Base-by-base conservation (phyloP, 1,140 invertebrate genomes). In the Vanessa tameamea region DNA sequence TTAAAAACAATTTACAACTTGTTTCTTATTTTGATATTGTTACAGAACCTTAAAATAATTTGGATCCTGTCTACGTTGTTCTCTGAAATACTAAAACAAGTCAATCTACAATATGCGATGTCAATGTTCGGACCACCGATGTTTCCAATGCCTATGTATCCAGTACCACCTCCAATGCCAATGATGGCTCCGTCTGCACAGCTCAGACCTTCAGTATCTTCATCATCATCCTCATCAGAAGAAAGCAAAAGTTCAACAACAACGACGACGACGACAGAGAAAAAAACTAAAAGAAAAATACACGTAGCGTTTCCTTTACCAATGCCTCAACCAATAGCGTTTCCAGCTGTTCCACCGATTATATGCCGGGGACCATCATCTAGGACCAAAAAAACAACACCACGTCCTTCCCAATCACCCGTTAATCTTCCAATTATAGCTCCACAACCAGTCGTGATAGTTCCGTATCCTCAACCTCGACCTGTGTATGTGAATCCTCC, bases 301-400 rank as follows among this genome's bases (percentile, higher is more conserved):
- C 23, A 16, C 3, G 16, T 20, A 3, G 68, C 72, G 3, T 20
- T 82, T 4, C 80, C 84, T 31, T 55, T 82, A 6, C 79, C 82
- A 3, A 64, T 85, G 13, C 83, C 82, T 11, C 78, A 84, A 69
- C 78, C 82, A 9, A 67, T 85, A 9, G 57, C 37, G 37, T 64
- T 69, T 12, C 37, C 31, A 65, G 63, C 50, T 59, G 20, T 66
- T 20, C 51, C 55, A 61, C 53, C 64, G 23, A 31, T 71, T 9
- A 50, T 48, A 47, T 80, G 82, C 47, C 66, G 53, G 48, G 64
- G 50, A 31, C 53, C 53, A 72, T 23, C 72, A 15, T 71, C 77
- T 9, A 75, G 75, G 20, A 72, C 78, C 13, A 76, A 71, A 55
- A 72, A 65, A 8, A 87, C 86, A 67, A 87, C 87, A 0, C 80